phyloP scores from a whole-genome alignment of 2,797 vertebrate genomes.

The Erethizon dorsatum region DNA sequence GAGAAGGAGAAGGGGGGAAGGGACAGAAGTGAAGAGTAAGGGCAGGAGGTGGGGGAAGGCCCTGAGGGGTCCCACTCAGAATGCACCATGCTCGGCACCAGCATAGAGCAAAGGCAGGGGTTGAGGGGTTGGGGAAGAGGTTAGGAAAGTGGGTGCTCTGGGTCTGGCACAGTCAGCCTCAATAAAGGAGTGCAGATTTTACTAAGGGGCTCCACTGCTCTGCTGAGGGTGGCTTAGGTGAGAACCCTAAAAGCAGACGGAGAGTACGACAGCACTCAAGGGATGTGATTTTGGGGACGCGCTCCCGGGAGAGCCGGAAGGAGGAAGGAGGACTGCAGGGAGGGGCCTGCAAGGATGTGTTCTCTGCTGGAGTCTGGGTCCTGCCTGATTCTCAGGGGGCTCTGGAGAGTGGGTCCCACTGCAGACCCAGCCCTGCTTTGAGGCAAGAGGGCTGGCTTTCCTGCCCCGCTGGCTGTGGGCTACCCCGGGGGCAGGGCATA shows the following conservation, averaged over 20 bases:
- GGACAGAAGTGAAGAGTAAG: too few relatives aligned
- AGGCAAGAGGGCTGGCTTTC: background rate
- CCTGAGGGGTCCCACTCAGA: background rate
- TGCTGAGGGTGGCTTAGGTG: background rate
- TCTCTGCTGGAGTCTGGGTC: background rate
- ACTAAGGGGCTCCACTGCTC: background rate
- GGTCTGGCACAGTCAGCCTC: background rate
- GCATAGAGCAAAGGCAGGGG: background rate
- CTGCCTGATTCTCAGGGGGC: background rate
- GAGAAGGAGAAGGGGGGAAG: too few relatives aligned
- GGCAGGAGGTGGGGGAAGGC: too few relatives aligned
- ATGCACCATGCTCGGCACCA: background rate
- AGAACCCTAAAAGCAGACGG: background rate
- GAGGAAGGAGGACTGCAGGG: too few relatives aligned
- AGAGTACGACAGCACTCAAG: background rate
- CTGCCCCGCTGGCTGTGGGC: background rate
- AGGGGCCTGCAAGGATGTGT: background rate
- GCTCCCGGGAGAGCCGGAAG: background rate
- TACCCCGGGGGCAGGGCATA: too few relatives aligned
- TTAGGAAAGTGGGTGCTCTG: background rate
- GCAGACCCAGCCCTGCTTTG: background rate
- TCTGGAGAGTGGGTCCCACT: background rate
- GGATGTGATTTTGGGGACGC: background rate
- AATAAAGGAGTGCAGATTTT: background rate
- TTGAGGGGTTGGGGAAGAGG: background rate